phyloP scores from a whole-genome alignment of 1,140 invertebrate genomes.

The Acromyrmex charruanus region DNA sequence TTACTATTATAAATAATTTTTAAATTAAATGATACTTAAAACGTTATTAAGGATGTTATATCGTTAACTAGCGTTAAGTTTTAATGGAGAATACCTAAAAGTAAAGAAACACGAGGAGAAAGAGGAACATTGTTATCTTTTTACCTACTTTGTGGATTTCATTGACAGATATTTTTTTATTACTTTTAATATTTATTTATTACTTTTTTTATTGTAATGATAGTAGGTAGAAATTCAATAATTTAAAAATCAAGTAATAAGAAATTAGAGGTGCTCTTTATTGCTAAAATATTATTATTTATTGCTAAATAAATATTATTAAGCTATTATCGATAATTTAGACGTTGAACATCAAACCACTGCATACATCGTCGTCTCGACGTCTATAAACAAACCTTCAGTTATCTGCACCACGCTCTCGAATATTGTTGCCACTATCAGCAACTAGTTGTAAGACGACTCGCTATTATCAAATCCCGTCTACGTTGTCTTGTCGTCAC shows the following conservation, averaged over 20 bases:
- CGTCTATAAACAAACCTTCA: conserved; percentile 31
- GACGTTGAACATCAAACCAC: not conserved
- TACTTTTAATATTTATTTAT: not conserved
- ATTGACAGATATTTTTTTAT: not conserved
- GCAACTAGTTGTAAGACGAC: conserved; percentile 63
- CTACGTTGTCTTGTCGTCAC: conserved; percentile 38
- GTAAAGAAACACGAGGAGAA: not conserved
- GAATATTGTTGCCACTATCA: conserved; percentile 70
- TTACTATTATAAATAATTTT: not conserved
- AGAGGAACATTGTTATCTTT: not conserved
- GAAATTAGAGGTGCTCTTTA: not conserved
- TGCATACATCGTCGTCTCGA: not conserved
- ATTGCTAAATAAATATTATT: not conserved
- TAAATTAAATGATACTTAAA: not conserved
- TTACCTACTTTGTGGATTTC: not conserved
- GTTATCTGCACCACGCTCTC: conserved; percentile 49
- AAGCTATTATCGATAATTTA: not conserved
- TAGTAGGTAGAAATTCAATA: not conserved
- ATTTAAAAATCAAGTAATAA: not conserved
- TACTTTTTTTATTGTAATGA: not conserved
- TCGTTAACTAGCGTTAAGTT: not conserved
- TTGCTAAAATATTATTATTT: not conserved
- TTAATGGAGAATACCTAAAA: not conserved
- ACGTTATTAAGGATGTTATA: not conserved
- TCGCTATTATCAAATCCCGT: conserved; percentile 62